Percentiles rank a stretch among this genome's conserved stretches.
Conservation (phyloP, 1,140 invertebrate species). For the Drosophila mayri region DNA sequence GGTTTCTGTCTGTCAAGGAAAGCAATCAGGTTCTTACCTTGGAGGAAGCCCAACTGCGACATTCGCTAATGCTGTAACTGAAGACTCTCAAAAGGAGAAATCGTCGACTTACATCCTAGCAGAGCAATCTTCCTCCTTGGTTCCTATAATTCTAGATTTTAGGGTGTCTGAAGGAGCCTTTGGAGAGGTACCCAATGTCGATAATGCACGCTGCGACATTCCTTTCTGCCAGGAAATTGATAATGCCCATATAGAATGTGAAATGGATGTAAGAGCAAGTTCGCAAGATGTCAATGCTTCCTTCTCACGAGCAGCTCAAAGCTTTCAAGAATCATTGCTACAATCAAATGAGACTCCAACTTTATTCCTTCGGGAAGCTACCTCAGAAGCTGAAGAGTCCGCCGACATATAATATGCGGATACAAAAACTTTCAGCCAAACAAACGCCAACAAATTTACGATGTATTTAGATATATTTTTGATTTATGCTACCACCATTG, state of each 20-base stretch:
- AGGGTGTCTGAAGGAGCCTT: too few relatives aligned
- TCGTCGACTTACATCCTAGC: too few relatives aligned
- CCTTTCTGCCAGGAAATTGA: not conserved
- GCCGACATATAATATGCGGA: not conserved
- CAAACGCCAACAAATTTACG: not conserved
- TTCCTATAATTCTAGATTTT: too few relatives aligned
- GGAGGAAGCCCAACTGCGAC: too few relatives aligned
- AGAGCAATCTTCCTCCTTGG: too few relatives aligned
- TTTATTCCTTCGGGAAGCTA: not conserved
- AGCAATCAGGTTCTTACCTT: too few relatives aligned
- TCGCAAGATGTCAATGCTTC: not conserved
- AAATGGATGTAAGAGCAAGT: not conserved
- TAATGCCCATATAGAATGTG: not conserved
- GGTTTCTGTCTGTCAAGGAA: too few relatives aligned
- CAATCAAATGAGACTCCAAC: not conserved
- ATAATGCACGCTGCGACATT: too few relatives aligned
- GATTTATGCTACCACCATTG: too few relatives aligned
- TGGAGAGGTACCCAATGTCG: too few relatives aligned
- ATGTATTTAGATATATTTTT: conserved; percentile 4
- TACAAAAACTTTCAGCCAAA: not conserved
- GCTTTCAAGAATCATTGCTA: not conserved
- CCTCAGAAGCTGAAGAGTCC: not conserved
- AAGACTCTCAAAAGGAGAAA: too few relatives aligned
- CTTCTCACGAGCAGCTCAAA: not conserved
- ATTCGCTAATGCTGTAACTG: too few relatives aligned